phyloP scores from a whole-genome alignment of 2,113 vertebrate genomes.

The Rhegmatorhina hoffmannsi region DNA sequence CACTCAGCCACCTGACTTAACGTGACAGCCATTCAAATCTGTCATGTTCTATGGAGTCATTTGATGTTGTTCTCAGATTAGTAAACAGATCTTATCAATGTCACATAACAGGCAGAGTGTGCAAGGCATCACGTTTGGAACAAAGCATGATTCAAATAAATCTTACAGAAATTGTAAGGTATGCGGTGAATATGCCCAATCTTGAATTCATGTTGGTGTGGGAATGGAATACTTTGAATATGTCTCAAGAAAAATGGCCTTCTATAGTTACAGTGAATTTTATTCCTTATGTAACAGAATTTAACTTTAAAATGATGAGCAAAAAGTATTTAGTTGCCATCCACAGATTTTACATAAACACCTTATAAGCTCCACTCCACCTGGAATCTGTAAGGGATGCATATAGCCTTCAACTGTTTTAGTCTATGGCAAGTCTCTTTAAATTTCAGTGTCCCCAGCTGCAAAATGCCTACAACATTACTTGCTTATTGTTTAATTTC shows the following conservation, averaged over 20 bases:
- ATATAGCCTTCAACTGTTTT: background rate
- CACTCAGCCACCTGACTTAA: background rate
- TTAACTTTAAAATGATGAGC: constrained; percentile 26
- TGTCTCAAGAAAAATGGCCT: background rate
- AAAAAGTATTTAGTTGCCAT: constrained; percentile 14
- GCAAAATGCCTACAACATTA: background rate
- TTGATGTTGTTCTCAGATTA: background rate
- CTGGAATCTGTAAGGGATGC: background rate
- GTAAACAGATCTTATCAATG: constrained; percentile 29
- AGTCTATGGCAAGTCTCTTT: background rate
- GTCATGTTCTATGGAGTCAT: background rate
- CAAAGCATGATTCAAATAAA: background rate
- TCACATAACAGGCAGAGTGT: background rate
- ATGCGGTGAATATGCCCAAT: background rate
- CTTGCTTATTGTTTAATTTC: constrained; percentile 29
- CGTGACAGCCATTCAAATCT: background rate
- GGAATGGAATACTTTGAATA: background rate
- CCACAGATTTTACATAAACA: constrained; percentile 30
- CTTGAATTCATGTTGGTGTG: constrained; percentile 7
- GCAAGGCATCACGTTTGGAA: background rate
- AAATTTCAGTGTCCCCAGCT: background rate
- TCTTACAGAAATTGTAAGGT: background rate
- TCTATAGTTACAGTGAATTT: background rate
- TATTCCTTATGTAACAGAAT: constrained; percentile 47
- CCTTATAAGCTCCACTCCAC: background rate